These are phyloP conservation scores for Trematomus bernacchii DNA, from an alignment of 2,797 vertebrate genomes.

Conservation along the genomic window DNA sequence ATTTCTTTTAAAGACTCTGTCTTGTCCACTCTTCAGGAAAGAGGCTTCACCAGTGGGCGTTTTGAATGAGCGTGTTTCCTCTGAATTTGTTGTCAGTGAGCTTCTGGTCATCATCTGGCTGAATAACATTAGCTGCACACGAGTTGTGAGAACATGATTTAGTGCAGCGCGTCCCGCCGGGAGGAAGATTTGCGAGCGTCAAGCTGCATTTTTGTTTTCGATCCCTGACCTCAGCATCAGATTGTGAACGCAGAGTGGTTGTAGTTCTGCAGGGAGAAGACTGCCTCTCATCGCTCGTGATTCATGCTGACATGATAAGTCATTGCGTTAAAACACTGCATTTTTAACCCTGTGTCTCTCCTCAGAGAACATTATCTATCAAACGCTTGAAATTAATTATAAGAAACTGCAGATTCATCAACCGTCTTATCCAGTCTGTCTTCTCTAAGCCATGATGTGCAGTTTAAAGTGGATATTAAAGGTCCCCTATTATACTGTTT, in stretches of 20 bases:
- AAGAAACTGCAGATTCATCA: neutral
- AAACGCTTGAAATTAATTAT: neutral
- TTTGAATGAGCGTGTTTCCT: conserved; percentile 19
- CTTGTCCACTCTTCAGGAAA: conserved; percentile 5
- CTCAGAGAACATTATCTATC: conserved; percentile 9
- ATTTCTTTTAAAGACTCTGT: conserved; percentile 59
- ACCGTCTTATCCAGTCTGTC: neutral
- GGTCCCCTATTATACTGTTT: no score
- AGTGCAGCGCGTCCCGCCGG: conserved; percentile 44
- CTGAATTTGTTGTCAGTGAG: conserved; percentile 33
- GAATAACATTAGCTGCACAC: conserved; percentile 39
- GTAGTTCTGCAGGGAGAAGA: conserved; percentile 34
- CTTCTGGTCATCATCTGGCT: conserved; percentile 44
- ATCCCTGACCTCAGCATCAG: conserved; percentile 49
- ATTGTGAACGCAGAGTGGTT: conserved; percentile 30
- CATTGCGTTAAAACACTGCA: conserved; percentile 30
- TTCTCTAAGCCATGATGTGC: neutral
- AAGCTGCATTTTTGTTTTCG: conserved; percentile 54
- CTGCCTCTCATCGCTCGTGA: conserved; percentile 45
- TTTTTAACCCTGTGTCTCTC: conserved; percentile 20
- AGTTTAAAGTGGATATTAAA: neutral
- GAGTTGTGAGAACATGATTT: conserved; percentile 62
- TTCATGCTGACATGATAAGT: conserved; percentile 39
- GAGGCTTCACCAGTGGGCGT: conserved; percentile 31
- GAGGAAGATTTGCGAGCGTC: conserved; percentile 61